Evolutionary conservation across 2,888 invertebrate genomes (phyloP), one percentile per base, ranked within the genome.

Genomic region (Yponomeuta evonymella): DNA sequence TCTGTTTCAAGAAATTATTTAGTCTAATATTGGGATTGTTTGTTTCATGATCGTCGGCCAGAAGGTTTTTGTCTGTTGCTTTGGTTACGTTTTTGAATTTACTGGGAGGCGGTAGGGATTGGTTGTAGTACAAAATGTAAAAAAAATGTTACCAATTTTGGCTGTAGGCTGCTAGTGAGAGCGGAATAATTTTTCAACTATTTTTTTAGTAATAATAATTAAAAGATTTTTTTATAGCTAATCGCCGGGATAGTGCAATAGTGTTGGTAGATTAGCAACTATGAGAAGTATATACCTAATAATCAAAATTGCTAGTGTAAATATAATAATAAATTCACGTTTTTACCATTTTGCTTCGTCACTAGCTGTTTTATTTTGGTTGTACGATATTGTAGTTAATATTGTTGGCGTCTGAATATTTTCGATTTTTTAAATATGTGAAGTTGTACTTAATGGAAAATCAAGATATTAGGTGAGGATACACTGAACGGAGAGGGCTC

Each of bases 201-300:
- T 71, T 65, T 68, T 62, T 72, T 72, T 68, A 33, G 48, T 71
- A 15, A 62, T 71, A 12, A 51, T 68, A 33, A 15, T 79, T 79
- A 82, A 78, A 82, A 76, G 79, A 78, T 82, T 85, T 85, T 87
- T 86, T 83, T 81, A 43, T 43, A 43, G 5, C 9, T 43, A 86
- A 83, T 83, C 83, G 91, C 91, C 91, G 91, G 91, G 90, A 87
- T 88, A 87, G 91, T 91, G 91, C 91, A 91, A 91, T 91, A 89
- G 88, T 82, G 72, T 76, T 29, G 68, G 84, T 90, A 90, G 90
- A 75, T 80, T 89, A 89, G 87, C 69, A 70, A 62, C 70, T 71
- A 69, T 69, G 12, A 48, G 43, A 66, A 70, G 63, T 36, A 69
- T 51, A 58, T 15, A 78, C 80, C 81, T 83, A 79, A 76, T 84